These are phyloP conservation scores for Ceyx cyanopectus DNA, from an alignment of 2,113 vertebrate genomes.

Conservation along the genomic window DNA sequence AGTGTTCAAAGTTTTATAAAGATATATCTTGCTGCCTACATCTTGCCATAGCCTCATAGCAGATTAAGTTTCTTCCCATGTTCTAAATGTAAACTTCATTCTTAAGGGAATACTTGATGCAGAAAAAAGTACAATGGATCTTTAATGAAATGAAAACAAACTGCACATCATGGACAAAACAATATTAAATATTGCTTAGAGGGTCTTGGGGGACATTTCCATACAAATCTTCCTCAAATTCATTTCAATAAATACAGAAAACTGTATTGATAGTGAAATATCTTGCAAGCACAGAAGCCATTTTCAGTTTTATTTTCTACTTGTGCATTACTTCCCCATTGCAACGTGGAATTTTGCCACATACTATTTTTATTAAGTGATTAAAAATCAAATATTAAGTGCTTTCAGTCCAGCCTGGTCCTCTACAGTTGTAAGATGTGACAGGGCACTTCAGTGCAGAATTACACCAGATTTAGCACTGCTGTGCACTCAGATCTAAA, in stretches of 20 bases:
- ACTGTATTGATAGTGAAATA: background rate
- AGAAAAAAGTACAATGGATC: slow-evolving; percentile 45
- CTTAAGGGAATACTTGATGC: slow-evolving; percentile 39
- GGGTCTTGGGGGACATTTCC: background rate
- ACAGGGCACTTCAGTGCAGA: background rate
- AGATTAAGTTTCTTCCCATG: background rate
- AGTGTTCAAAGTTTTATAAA: slow-evolving; percentile 1
- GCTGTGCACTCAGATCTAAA: background rate
- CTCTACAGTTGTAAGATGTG: background rate
- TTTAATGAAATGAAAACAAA: slow-evolving; percentile 21
- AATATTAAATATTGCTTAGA: slow-evolving; percentile 25
- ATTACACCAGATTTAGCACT: background rate
- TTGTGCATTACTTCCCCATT: background rate
- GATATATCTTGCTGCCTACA: slow-evolving; percentile 11
- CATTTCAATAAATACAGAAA: background rate
- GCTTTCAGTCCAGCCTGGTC: background rate
- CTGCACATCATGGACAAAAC: background rate
- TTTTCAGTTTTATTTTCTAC: background rate
- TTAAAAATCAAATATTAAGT: background rate
- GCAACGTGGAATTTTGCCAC: background rate
- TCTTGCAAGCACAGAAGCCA: background rate
- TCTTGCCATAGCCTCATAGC: background rate
- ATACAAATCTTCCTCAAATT: slow-evolving; percentile 38
- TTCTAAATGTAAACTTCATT: slow-evolving; percentile 37
- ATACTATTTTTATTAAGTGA: background rate